Percentiles rank a stretch among this genome's conserved stretches.
Conservation (phyloP, 64 coral and sea anemone species). For the Porites lutea region DNA sequence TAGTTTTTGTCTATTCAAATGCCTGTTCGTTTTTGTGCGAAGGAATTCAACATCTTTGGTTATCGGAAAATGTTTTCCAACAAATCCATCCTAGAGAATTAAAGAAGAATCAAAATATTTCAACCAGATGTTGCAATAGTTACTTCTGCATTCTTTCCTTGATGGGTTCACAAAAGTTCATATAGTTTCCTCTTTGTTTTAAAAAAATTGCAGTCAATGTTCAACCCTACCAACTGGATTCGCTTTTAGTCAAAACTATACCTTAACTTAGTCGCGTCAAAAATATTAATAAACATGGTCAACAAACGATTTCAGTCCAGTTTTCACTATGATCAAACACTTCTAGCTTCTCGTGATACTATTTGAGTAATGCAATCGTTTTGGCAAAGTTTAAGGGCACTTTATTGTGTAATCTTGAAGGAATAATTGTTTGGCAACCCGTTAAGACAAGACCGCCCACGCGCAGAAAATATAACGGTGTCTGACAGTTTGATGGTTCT, state of each 20-base stretch:
- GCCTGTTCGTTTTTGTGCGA: not conserved
- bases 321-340: no score
- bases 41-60: not conserved
- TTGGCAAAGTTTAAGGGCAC: not conserved
- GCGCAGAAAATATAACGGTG: not conserved
- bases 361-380: not conserved
- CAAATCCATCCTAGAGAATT: not conserved
- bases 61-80: not conserved
- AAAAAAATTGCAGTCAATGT: not conserved
- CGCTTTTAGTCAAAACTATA: not conserved
- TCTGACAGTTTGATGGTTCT: not conserved
- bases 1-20: not conserved
- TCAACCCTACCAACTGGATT: not conserved
- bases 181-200: not conserved
- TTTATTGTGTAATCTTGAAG: not conserved
- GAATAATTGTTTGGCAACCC: conserved; percentile 6
- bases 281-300: not conserved
- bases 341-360: not conserved
- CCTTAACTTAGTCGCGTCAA: no score
- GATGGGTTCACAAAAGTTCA: not conserved
- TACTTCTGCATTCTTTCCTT: not conserved
- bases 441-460: not conserved
- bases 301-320: no score
- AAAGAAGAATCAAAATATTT: not conserved
- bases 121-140: not conserved